phyloP scores from a whole-genome alignment of 2,888 invertebrate species.

The Marasmarcha lunaedactyla region DNA sequence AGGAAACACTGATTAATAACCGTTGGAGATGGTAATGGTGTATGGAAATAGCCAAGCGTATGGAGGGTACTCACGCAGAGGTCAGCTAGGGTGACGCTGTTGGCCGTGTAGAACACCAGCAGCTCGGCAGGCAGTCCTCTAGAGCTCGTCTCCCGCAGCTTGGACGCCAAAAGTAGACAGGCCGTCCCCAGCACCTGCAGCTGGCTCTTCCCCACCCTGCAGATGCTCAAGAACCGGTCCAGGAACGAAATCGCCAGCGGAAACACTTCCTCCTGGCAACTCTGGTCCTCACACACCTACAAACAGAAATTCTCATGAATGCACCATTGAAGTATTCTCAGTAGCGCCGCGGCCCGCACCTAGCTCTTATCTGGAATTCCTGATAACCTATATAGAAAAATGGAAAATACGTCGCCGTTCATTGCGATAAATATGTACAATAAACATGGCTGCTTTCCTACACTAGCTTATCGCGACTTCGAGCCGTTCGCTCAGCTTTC shows the following conservation, averaged over 20 bases:
- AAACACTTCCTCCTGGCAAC: slow-evolving; percentile 94
- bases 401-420: slow-evolving; percentile 35
- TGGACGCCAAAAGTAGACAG: slow-evolving; percentile 92
- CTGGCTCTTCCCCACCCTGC: slow-evolving; percentile 85
- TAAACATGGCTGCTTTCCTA: slow-evolving; percentile 41
- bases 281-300: slow-evolving; percentile 94
- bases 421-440: slow-evolving; percentile 44
- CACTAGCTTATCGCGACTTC: slow-evolving; percentile 13
- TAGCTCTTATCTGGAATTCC: slow-evolving; percentile 55
- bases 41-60: background rate
- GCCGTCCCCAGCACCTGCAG: slow-evolving; percentile 93
- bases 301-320: slow-evolving; percentile 21
- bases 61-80: slow-evolving; percentile 81
- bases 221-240: slow-evolving; percentile 91
- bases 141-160: slow-evolving; percentile 85
- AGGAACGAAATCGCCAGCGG: slow-evolving; percentile 92
- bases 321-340: background rate
- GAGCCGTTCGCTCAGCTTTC: slow-evolving; percentile 13
- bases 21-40: background rate
- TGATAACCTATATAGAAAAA: slow-evolving; percentile 65
- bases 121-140: slow-evolving; percentile 82
- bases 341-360: slow-evolving; percentile 25
- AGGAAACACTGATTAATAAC: background rate
- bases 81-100: slow-evolving; percentile 88
- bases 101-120: slow-evolving; percentile 93